Evolutionary conservation across 2,888 invertebrate genomes (phyloP).

Genomic region (Deroplatys truncata): DNA sequence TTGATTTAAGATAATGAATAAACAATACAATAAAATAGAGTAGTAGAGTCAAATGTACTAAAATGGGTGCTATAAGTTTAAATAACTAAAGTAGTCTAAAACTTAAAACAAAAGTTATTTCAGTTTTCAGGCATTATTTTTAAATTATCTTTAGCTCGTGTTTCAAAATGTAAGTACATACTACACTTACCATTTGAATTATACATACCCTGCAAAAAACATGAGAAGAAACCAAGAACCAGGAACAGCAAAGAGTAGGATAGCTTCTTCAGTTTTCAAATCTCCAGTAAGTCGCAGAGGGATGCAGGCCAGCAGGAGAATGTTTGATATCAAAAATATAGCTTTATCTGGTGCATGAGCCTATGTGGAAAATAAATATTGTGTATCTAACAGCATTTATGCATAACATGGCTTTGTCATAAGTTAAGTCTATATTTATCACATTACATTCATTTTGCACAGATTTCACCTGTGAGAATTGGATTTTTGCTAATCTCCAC

Average conservation of each 20-base stretch:
- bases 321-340: constrained; percentile 87
- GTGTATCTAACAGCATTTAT: not conserved
- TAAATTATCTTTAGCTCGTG: too few relatives aligned
- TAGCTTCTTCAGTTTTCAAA: constrained; percentile 80
- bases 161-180: too few relatives aligned
- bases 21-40: too few relatives aligned
- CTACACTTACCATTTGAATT: not conserved
- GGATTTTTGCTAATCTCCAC: too few relatives aligned
- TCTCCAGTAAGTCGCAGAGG: constrained; percentile 75
- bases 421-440: not conserved
- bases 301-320: constrained; percentile 83
- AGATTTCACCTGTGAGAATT: too few relatives aligned
- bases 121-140: too few relatives aligned
- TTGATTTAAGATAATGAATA: too few relatives aligned
- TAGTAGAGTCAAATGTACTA: too few relatives aligned
- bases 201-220: constrained; percentile 92
- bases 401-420: not conserved
- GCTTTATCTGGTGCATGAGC: constrained; percentile 91
- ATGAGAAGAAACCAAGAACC: constrained; percentile 96
- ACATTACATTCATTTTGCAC: too few relatives aligned
- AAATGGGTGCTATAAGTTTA: too few relatives aligned
- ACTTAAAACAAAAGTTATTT: too few relatives aligned
- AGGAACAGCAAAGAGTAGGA: constrained; percentile 88
- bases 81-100: too few relatives aligned
- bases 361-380: constrained; percentile 49